Evolutionary conservation across 2,888 invertebrate genomes (phyloP), one percentile per base, ranked within the genome.

Genomic region (Tipula unca): DNA sequence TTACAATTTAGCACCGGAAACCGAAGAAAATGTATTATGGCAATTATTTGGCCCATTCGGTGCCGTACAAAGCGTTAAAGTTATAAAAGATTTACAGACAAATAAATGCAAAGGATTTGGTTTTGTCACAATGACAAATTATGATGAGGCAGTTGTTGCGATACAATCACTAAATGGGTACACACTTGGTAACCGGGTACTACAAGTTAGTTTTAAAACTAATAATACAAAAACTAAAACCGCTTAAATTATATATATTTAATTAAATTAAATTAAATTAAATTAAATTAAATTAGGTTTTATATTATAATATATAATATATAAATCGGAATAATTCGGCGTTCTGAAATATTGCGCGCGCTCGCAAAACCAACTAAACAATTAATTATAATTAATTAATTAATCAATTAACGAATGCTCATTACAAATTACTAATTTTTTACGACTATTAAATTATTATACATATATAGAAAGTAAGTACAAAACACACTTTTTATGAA

Each of bases 61-160:
- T 88, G 97, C 97, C 88, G 97, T 98, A 89, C 96, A 97, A 91
- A 96, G 95, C 91, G 97, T 97, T 87, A 97, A 97, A 92, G 97
- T 97, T 14, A 96, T 97, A 89, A 94, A 97, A 89, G 97, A 98
- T 92, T 93, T 96, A 89, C 95, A 96, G 91, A 96, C 97, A 88
- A 96, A 96, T 93, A 97, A 97, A 92, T 97, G 97, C 93, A 97
- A 97, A 92, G 98, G 98, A 88, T 97, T 97, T 91, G 98, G 97
- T 86, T 97, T 97, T 91, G 97, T 98, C 88, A 97, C 97, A 87
- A 97, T 98, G 97, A 97, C 97, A 89, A 96, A 97, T 92, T 97
- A 97, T 92, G 97, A 97, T 91, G 97, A 98, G 91, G 96, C 97
- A 36, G 94, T 97, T 88, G 95, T 96, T 88, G 97, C 98, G 87